These are phyloP conservation scores for Hepsetus odoe DNA, from an alignment of 2,113 vertebrate species.

Conservation along the genomic window DNA sequence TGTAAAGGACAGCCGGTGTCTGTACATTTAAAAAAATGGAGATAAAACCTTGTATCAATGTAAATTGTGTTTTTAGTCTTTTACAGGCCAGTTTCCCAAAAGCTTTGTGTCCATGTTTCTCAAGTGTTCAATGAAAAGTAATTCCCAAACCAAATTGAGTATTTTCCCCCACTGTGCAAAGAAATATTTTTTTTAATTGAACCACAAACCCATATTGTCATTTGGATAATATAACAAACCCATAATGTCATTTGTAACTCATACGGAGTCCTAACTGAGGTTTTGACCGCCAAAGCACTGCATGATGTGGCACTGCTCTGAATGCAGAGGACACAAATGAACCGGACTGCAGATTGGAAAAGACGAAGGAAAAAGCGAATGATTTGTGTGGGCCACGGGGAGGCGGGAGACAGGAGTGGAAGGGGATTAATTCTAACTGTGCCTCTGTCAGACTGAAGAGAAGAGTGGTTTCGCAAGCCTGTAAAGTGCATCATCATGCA, in stretches of 20 bases:
- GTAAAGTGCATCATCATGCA: not conserved
- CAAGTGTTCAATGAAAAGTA: not conserved
- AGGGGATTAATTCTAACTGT: slow-evolving; percentile 30
- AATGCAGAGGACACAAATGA: slow-evolving; percentile 30
- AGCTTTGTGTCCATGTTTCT: not conserved
- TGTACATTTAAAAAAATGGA: too few relatives aligned
- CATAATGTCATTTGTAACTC: not conserved
- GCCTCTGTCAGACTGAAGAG: slow-evolving; percentile 23
- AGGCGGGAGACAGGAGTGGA: slow-evolving; percentile 16
- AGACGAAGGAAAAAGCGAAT: slow-evolving; percentile 29
- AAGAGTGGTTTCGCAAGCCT: not conserved
- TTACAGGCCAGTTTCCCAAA: not conserved
- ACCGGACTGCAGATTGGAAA: slow-evolving; percentile 33
- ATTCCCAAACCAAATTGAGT: not conserved
- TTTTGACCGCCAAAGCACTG: slow-evolving; percentile 16
- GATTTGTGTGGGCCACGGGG: slow-evolving; percentile 30
- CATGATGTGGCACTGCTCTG: slow-evolving; percentile 42
- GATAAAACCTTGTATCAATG: too few relatives aligned
- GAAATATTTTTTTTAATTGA: too few relatives aligned
- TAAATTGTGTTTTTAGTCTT: too few relatives aligned
- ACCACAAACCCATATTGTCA: slow-evolving; percentile 15
- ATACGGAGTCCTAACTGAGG: not conserved
- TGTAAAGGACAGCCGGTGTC: too few relatives aligned
- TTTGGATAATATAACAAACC: not conserved
- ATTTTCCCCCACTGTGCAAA: not conserved